phyloP scores from a whole-genome alignment of 2,888 invertebrate genomes.

The Timandra comae region DNA sequence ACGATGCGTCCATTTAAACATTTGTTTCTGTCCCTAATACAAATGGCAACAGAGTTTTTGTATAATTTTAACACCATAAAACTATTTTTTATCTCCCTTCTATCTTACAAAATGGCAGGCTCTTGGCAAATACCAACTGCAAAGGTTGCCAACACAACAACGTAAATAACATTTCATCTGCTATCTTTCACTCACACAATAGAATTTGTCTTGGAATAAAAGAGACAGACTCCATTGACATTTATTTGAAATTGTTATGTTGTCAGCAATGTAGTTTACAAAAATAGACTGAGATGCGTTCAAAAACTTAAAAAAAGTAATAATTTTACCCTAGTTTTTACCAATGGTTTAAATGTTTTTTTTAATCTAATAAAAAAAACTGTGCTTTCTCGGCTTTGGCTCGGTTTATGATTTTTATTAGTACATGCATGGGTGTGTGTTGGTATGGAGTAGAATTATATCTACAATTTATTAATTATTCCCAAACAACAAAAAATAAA shows the following conservation, averaged over 20 bases:
- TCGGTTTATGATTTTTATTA: no score
- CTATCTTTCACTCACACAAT: no score
- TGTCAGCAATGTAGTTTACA: constrained; percentile 48
- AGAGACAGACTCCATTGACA: constrained; percentile 30
- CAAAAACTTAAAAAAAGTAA: constrained; percentile 6
- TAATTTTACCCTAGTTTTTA: no score
- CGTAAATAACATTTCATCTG: constrained; percentile 31
- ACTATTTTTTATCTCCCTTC: constrained; percentile 77
- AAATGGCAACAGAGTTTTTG: constrained; percentile 70
- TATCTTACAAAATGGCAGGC: constrained; percentile 77
- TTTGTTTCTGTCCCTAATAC: constrained; percentile 72
- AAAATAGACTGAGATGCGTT: constrained; percentile 34
- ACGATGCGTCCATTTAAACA: constrained; percentile 96
- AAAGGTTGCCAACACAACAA: constrained; percentile 51
- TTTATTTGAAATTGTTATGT: constrained; percentile 30
- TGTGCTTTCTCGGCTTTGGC: no score
- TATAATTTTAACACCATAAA: constrained; percentile 75
- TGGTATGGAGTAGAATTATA: no score
- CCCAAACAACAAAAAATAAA: no score
- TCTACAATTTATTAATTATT: no score
- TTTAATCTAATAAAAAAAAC: no score
- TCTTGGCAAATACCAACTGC: constrained; percentile 69
- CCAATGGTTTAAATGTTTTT: no score
- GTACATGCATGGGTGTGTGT: no score
- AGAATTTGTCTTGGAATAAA: no score